A percentile compares a stretch with the other conserved stretches of the same genome.
Conservation (phyloP, 1,140 invertebrate genomes). For the Camponotus pennsylvanicus region DNA sequence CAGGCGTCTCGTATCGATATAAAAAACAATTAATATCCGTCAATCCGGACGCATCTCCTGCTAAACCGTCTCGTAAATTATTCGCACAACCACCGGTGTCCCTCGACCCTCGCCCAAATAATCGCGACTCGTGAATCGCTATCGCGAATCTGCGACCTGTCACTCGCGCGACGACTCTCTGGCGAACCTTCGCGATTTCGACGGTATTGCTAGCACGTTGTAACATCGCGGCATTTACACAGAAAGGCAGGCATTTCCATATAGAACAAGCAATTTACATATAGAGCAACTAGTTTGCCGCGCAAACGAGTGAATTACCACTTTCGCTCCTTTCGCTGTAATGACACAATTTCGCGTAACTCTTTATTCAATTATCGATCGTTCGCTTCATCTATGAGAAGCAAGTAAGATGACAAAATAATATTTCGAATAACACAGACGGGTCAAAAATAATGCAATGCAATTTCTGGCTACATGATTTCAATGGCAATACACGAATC, state of each 20-base stretch:
- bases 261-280: slow-evolving; percentile 68
- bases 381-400: neutral
- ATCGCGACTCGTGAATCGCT: slow-evolving; percentile 23
- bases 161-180: neutral
- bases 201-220: slow-evolving; percentile 48
- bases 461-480: neutral
- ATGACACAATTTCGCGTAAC: slow-evolving; percentile 34
- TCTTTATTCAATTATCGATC: slow-evolving; percentile 61
- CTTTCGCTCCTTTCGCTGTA: slow-evolving; percentile 45
- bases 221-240: slow-evolving; percentile 58
- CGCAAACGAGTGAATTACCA: slow-evolving; percentile 60
- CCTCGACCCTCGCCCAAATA: slow-evolving; percentile 53
- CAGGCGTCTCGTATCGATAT: slow-evolving; percentile 36
- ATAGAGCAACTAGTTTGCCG: slow-evolving; percentile 65
- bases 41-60: slow-evolving; percentile 27
- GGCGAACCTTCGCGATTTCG: slow-evolving; percentile 34
- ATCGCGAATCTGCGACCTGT: slow-evolving; percentile 4
- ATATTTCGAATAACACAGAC: neutral
- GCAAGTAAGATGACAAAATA: slow-evolving; percentile 14
- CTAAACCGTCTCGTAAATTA: neutral
- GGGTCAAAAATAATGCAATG: neutral
- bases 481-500: neutral
- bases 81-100: slow-evolving; percentile 23
- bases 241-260: slow-evolving; percentile 61
- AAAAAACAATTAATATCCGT: slow-evolving; percentile 71